Conservation (phyloP, 2,797 vertebrate genomes). For the Melanotaenia pygmaea region DNA sequence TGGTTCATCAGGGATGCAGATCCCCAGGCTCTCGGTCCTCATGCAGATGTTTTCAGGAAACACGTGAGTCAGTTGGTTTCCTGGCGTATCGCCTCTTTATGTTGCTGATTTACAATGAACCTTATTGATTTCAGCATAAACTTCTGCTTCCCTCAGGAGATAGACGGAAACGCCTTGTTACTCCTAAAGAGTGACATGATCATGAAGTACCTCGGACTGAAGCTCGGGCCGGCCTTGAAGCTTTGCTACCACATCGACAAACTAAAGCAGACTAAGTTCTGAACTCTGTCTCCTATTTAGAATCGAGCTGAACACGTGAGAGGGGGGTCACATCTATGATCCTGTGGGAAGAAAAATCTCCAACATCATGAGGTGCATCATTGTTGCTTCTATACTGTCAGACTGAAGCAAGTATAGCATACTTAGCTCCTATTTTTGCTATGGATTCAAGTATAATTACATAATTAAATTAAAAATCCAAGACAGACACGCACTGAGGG, state of each 20-base stretch:
- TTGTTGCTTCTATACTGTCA: neutral
- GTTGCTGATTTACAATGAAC: neutral
- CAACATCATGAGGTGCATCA: neutral
- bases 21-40: conserved; percentile 91
- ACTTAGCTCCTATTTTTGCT: neutral
- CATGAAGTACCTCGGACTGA: conserved; percentile 96
- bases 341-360: conserved; percentile 3
- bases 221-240: conserved; percentile 92
- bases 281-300: conserved; percentile 40
- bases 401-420: neutral
- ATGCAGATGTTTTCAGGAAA: conserved; percentile 93
- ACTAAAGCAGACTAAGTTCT: conserved; percentile 93
- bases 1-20: conserved; percentile 94
- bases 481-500: neutral
- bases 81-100: neutral
- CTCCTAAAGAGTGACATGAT: conserved; percentile 95
- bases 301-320: conserved; percentile 28
- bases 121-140: conserved; percentile 8
- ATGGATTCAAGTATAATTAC: neutral
- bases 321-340: conserved; percentile 16
- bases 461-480: neutral
- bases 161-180: conserved; percentile 91
- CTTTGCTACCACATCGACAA: conserved; percentile 98
- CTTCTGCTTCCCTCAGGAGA: conserved; percentile 83
- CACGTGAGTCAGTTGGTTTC: conserved; percentile 80